Conservation (phyloP, 2,888 invertebrate genomes). For the Shargacucullia verbasci region DNA sequence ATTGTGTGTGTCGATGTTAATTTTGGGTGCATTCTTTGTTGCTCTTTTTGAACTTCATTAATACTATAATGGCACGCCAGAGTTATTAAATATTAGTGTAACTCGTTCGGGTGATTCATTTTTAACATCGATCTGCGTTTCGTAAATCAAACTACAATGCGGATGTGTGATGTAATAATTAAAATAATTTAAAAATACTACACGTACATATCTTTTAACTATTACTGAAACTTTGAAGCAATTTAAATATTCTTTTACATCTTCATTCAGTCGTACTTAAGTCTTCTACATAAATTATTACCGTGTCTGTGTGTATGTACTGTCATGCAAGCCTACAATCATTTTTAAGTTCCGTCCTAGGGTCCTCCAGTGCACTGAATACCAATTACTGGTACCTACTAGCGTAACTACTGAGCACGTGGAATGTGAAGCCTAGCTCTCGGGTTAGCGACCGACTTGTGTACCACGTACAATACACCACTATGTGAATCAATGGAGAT, state of each 20-base stretch:
- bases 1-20: constrained; percentile 71
- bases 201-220: too few species aligned
- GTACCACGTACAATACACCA: constrained; percentile 49
- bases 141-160: neutral
- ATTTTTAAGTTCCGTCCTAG: constrained; percentile 81
- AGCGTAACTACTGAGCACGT: constrained; percentile 75
- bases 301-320: constrained; percentile 26
- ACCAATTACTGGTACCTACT: constrained; percentile 80
- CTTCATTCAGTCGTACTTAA: too few species aligned
- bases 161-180: neutral
- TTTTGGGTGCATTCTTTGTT: constrained; percentile 58
- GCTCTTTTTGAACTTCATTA: constrained; percentile 39
- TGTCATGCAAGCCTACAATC: constrained; percentile 72
- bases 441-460: constrained; percentile 66
- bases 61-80: constrained; percentile 34
- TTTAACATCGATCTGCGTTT: neutral
- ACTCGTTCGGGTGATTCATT: constrained; percentile 1
- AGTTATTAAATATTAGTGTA: constrained; percentile 25
- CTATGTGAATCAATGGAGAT: constrained; percentile 57
- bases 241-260: too few species aligned
- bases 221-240: too few species aligned
- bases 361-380: constrained; percentile 79
- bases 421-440: constrained; percentile 71
- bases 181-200: neutral
- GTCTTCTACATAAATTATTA: too few species aligned